Evolutionary conservation across 2,797 vertebrate species (phyloP).

Genomic region (Varecia variegata): DNA sequence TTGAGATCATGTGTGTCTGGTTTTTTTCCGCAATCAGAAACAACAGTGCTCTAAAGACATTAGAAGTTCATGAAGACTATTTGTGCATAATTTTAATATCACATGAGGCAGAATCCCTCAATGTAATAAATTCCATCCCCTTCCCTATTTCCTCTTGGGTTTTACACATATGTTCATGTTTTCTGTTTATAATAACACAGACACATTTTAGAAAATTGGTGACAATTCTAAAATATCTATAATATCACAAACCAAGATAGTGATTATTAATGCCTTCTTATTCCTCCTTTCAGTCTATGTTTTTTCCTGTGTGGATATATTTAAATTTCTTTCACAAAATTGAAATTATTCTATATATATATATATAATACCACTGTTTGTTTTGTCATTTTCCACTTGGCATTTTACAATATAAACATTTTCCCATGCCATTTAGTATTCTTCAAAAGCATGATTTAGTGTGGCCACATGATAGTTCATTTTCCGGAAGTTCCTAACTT

Average conservation of each 20-base stretch:
- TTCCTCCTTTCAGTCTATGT: background rate
- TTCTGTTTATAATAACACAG: background rate
- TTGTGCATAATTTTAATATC: background rate
- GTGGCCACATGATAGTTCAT: background rate
- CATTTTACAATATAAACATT: background rate
- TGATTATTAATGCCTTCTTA: background rate
- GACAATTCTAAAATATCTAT: background rate
- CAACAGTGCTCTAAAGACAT: background rate
- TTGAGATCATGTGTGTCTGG: background rate
- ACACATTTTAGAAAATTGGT: slow-evolving; percentile 2
- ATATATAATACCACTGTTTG: background rate
- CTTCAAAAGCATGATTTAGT: background rate
- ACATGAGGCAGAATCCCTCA: background rate
- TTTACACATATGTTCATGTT: background rate
- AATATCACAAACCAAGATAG: background rate
- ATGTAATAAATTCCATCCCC: background rate
- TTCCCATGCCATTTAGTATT: background rate
- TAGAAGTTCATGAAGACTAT: background rate
- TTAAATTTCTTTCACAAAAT: background rate
- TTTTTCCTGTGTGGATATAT: background rate
- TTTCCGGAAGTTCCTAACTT: background rate
- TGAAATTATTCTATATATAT: background rate
- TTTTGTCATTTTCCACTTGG: background rate
- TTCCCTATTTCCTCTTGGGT: background rate
- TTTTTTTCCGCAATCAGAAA: background rate